Percentiles rank a stretch among this genome's conserved stretches.
Conservation (phyloP, 2,797 vertebrate species). For the Eurystomus glaucurus region DNA sequence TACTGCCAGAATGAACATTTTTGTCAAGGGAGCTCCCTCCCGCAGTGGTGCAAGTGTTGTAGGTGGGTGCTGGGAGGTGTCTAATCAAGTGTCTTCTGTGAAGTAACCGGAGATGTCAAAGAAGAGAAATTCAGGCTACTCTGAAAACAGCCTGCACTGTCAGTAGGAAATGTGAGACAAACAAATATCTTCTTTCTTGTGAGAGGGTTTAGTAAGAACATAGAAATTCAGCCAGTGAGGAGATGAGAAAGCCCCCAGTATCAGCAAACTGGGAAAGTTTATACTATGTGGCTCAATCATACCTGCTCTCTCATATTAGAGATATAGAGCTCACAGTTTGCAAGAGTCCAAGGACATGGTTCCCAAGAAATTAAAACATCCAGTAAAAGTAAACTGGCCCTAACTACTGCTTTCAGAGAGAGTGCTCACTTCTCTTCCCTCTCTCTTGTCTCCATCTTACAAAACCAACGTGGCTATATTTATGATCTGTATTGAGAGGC, state of each 20-base stretch:
- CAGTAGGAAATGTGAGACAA: not conserved
- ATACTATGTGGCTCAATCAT: not conserved
- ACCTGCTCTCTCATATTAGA: not conserved
- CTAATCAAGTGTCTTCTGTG: not conserved
- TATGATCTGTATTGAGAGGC: not conserved
- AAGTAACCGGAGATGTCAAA: not conserved
- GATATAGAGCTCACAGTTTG: not conserved
- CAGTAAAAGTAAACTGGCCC: not conserved
- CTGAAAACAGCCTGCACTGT: not conserved
- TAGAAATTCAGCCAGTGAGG: not conserved
- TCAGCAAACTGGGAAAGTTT: not conserved
- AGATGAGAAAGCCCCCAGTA: not conserved
- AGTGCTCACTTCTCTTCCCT: not conserved
- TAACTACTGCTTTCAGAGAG: constrained; percentile 3
- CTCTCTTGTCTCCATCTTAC: not conserved
- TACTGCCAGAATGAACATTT: constrained; percentile 54
- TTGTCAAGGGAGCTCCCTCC: constrained; percentile 49
- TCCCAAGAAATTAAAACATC: constrained; percentile 44
- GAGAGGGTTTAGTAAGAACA: not conserved
- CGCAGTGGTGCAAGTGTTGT: not conserved
- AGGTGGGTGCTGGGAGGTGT: constrained; percentile 22
- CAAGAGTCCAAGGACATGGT: not conserved
- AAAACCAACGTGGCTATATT: not conserved
- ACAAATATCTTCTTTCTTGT: not conserved
- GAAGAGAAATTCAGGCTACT: not conserved